A percentile compares a stretch with the other conserved stretches of the same genome.
Evolutionary conservation across 2,797 vertebrate genomes (phyloP).

Genomic region (Mionectes olivaceus): DNA sequence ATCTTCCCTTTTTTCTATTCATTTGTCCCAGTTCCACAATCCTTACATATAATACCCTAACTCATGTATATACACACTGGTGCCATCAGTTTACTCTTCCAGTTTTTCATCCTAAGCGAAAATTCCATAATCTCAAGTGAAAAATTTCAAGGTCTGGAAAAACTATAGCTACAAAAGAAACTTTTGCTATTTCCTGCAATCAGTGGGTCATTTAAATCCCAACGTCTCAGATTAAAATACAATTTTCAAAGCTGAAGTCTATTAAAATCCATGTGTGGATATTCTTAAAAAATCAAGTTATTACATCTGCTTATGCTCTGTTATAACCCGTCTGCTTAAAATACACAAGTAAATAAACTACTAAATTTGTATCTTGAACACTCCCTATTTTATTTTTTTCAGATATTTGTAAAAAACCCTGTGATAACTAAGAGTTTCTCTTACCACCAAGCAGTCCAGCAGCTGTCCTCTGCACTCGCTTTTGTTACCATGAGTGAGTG

Average conservation of each 20-base stretch:
- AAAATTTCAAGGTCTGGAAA: not conserved
- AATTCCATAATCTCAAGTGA: not conserved
- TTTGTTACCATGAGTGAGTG: constrained; percentile 51
- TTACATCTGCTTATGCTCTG: not conserved
- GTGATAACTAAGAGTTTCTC: constrained; percentile 39
- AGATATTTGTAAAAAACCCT: not conserved
- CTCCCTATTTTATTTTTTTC: not conserved
- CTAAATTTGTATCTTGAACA: not conserved
- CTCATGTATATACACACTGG: not conserved
- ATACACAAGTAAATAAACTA: not conserved
- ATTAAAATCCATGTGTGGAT: not conserved
- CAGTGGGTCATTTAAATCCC: not conserved
- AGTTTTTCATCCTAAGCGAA: not conserved
- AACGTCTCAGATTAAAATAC: not conserved
- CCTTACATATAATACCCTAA: not conserved
- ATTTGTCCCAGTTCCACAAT: not conserved
- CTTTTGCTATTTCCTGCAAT: not conserved
- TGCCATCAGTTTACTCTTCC: not conserved
- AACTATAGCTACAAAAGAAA: not conserved
- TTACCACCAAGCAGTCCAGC: constrained; percentile 69
- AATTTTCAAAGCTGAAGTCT: not conserved
- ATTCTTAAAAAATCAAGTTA: not conserved
- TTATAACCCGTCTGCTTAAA: not conserved
- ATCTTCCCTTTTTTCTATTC: not conserved
- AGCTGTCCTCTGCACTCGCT: constrained; percentile 64